Conservation (phyloP, 2,888 invertebrate genomes). For the Eupsilia transversa region DNA sequence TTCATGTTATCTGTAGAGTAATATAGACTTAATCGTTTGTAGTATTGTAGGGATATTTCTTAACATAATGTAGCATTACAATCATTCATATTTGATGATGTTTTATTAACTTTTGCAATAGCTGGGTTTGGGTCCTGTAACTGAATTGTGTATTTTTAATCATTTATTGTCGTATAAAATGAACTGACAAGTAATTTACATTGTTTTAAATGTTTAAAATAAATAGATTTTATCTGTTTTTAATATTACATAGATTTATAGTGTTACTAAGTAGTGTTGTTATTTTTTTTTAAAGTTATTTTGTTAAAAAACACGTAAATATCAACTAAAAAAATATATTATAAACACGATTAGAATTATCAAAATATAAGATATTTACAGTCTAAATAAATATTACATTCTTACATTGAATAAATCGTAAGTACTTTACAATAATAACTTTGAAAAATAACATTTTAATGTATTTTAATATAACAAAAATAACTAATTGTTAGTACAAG, state of each 20-base stretch:
- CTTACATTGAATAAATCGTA: background rate
- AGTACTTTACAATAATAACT: constrained; percentile 33
- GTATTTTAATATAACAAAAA: constrained; percentile 12
- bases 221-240: constrained; percentile 33
- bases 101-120: constrained; percentile 74
- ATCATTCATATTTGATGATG: constrained; percentile 80
- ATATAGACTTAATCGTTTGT: constrained; percentile 23
- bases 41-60: constrained; percentile 16
- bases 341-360: background rate
- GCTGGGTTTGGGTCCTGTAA: constrained; percentile 85
- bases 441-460: constrained; percentile 29
- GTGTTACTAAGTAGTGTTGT: constrained; percentile 7
- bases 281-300: constrained; percentile 43
- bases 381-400: constrained; percentile 1
- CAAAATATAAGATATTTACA: constrained; percentile 17
- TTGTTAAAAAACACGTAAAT: background rate
- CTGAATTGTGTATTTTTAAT: constrained; percentile 62
- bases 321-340: background rate
- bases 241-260: constrained; percentile 21
- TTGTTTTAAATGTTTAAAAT: constrained; percentile 51
- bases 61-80: constrained; percentile 41
- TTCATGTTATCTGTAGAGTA: constrained; percentile 22
- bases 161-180: constrained; percentile 54
- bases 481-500: constrained; percentile 64
- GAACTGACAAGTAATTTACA: constrained; percentile 54